Conservation (phyloP, 2,888 invertebrate species). For the Drosophila paramelanica region DNA sequence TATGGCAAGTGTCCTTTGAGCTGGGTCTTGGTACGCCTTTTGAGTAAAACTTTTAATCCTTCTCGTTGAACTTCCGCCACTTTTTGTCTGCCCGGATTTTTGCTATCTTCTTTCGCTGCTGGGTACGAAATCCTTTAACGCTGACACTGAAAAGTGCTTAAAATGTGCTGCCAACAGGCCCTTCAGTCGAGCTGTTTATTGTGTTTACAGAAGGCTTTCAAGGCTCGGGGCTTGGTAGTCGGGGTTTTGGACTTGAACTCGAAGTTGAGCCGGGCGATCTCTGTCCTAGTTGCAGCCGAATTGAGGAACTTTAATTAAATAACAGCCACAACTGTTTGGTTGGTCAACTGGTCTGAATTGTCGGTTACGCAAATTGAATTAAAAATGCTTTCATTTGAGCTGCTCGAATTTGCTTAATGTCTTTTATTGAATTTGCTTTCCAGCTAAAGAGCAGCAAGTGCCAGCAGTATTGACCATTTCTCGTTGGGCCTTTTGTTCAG, state of each 20-base stretch:
- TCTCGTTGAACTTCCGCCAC: conserved; percentile 62
- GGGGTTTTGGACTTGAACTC: no score
- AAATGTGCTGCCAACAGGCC: conserved; percentile 23
- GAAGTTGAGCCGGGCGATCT: neutral
- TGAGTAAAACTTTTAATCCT: conserved; percentile 71
- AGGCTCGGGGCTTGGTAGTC: neutral
- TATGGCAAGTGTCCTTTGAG: conserved; percentile 55
- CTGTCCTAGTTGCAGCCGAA: conserved; percentile 20
- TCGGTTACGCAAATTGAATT: conserved; percentile 32
- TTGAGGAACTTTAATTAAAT: conserved; percentile 47
- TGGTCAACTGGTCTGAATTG: conserved; percentile 18
- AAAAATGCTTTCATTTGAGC: conserved; percentile 34
- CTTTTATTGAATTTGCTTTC: conserved; percentile 13
- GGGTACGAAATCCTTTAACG: conserved; percentile 46
- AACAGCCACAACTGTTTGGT: conserved; percentile 28
- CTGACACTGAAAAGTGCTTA: conserved; percentile 63
- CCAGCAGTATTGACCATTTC: neutral
- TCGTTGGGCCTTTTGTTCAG: conserved; percentile 1
- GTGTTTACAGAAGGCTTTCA: conserved; percentile 40
- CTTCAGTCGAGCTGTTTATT: conserved; percentile 56
- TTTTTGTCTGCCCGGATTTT: conserved; percentile 22
- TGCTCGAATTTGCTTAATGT: conserved; percentile 10
- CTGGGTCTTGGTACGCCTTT: conserved; percentile 49
- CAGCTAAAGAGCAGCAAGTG: neutral
- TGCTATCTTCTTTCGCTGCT: conserved; percentile 14